Percentiles rank a stretch among this genome's conserved stretches.
phyloP scores from a whole-genome alignment of 2,113 vertebrate genomes.

The Colinus virginianus region DNA sequence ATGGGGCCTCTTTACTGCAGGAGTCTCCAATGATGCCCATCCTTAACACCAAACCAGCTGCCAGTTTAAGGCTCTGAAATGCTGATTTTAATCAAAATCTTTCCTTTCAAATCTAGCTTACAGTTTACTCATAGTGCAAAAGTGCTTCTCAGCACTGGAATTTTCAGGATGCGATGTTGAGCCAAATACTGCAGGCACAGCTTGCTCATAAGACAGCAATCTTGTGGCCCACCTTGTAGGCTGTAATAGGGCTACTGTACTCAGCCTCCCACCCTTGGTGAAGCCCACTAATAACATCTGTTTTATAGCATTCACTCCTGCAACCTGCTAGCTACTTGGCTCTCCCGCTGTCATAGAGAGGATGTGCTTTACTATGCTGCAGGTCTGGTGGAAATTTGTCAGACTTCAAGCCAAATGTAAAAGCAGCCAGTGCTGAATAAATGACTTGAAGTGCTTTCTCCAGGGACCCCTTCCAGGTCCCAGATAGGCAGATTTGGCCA shows the following conservation, averaged over 20 bases:
- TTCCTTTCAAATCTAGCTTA: constrained; percentile 65
- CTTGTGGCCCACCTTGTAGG: constrained; percentile 73
- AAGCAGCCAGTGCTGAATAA: constrained; percentile 77
- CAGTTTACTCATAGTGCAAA: constrained; percentile 63
- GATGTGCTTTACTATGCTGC: constrained; percentile 78
- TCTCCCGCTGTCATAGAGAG: constrained; percentile 61
- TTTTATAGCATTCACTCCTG: constrained; percentile 75
- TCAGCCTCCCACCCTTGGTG: constrained; percentile 71
- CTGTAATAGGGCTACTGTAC: constrained; percentile 76
- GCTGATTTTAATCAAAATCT: constrained; percentile 64
- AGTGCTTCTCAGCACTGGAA: constrained; percentile 69
- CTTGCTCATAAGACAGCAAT: constrained; percentile 70
- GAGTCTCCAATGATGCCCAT: constrained; percentile 48
- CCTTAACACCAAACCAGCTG: constrained; percentile 41
- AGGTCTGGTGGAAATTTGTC: constrained; percentile 81
- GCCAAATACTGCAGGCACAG: constrained; percentile 73
- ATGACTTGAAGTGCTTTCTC: constrained; percentile 80
- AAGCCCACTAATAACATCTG: constrained; percentile 77
- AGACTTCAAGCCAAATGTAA: constrained; percentile 74
- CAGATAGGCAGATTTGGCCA: constrained; percentile 78
- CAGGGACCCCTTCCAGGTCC: constrained; percentile 77
- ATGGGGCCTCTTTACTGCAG: constrained; percentile 28
- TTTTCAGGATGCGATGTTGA: constrained; percentile 63
- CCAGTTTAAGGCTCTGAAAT: constrained; percentile 58
- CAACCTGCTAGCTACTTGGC: constrained; percentile 77